Evolutionary conservation across 2,113 vertebrate genomes (phyloP), one percentile per base, ranked within the genome.

Genomic region (Aegotheles bennettii): DNA sequence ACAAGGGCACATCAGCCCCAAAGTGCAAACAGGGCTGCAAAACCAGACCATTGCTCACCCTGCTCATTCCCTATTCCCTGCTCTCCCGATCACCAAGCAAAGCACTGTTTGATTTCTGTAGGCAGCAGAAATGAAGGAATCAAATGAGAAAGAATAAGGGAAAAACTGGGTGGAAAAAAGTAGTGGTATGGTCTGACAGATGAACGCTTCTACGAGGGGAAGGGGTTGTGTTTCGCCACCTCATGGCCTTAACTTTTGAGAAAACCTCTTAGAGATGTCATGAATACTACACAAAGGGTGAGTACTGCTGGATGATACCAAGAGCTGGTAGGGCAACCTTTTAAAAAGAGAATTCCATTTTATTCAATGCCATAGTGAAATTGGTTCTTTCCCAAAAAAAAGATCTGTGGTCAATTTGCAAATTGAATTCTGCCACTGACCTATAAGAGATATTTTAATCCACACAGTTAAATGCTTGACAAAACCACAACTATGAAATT

Each of bases 371-470:
- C 78, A 26, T 5, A 17, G 57, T 1, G 28, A 89, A 89, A 82
- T 56, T 0, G 1, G 73, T 75, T 89, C 85, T 75, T 78, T 33
- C 38, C 87, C 15, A 4, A 33, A 59, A 54, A n/a, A 48, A 81
- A 92, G 57, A 59, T 51, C 64, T 73, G 90, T 45, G 89, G 86
- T 76, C 77, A 82, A 48, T 47, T 59, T 89, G 80, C 50, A 84
- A 75, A 96, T 42, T 90, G 90, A 88, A 74, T 92, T 63, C 90
- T 90, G 86, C 68, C 92, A 90, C 73, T 94, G 93, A 95, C 90
- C 92, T 90, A 73, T 7, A 45, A 33, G 57, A 87, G 64, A 67
- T 18, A 16, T 60, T 78, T 68, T 38, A 53, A 89, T 35, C 73
- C 94, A 65, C 23, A 19, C 0, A 78, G 40, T 24, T 38, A 82